Evolutionary conservation across 2,888 invertebrate genomes (phyloP).

Genomic region (Podotricha telesiphe): DNA sequence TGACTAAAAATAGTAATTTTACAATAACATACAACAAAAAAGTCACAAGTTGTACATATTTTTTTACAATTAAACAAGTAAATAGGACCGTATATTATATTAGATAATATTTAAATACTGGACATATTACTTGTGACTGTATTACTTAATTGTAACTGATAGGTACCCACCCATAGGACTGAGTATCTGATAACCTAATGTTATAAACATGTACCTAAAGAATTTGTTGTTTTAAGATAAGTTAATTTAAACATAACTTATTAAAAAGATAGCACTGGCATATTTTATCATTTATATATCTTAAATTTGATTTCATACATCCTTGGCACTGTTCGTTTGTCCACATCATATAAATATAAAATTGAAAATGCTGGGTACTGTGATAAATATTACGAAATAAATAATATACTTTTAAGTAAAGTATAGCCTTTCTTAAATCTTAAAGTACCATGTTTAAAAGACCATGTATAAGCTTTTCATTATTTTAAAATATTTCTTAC

Average conservation of each 20-base stretch:
- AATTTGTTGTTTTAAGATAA: slow-evolving; percentile 9
- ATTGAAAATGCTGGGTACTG: neutral
- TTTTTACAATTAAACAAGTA: neutral
- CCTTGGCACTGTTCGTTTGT: neutral
- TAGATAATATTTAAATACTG: neutral
- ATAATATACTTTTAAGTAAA: no score
- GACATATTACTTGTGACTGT: no score
- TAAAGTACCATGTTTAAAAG: neutral
- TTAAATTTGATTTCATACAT: neutral
- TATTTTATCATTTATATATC: neutral
- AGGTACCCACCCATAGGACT: neutral
- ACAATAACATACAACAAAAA: neutral
- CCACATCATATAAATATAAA: neutral
- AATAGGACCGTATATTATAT: neutral
- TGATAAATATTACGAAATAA: no score
- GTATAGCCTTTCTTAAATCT: neutral
- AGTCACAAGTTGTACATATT: neutral
- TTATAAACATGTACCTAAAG: neutral
- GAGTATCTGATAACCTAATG: neutral
- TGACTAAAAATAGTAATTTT: neutral
- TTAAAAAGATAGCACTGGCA: neutral
- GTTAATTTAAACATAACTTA: neutral
- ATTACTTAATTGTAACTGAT: neutral
- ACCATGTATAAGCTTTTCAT: neutral
- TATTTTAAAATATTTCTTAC: slow-evolving; percentile 65